Base-by-base conservation (phyloP, 2,888 invertebrate species). In the Lithodes maja region DNA sequence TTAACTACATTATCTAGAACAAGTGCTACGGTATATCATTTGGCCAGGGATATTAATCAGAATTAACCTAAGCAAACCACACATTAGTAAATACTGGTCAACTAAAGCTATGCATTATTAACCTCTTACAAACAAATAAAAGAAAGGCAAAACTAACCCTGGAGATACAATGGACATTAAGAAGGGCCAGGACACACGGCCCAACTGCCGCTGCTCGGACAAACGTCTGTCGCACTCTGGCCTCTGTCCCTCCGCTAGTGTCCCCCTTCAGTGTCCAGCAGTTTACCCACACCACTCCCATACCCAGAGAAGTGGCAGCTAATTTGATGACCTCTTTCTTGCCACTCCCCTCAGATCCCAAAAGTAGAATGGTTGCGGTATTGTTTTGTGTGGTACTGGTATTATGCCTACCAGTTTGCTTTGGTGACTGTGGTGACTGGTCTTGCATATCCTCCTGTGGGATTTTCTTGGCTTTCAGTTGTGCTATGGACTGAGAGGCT, bases 191-290 rank as follows among this genome's bases (percentile, higher is more conserved):
- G 15, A 88, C 81, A 81, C 83, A 86, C 5, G 88, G 85, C 15
- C 79, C 83, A 9, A 79, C 55, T 5, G 69, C 61, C 2, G 75
- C 2, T 49, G 85, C 86, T 12, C 75, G 33, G 3, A 83, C 52
- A 80, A 86, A 79, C 3, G 55, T 52, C 54, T 90, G 90, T 3
- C 75, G 86, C 33, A 91, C 49, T 50, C 83, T 86, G 55, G 88
- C 85, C 86, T 91, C 91, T n/a, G 91, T 91, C 50, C 81, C 84
- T 50, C 88, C 90, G 68, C 91, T 91, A 2, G 91, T 86, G 82
- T 91, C 91, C 54, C 90, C 91, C 79, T 89, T 89, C 61, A 91
- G 69, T 49, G 75, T 78, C 90, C 90, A 91, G 74, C 83, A 86
- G 53, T 88, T 87, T 5, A 55, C 68, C 80, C 80, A 83, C 12